Conservation (phyloP, 2,113 vertebrate species). For the Polypterus bichir region DNA sequence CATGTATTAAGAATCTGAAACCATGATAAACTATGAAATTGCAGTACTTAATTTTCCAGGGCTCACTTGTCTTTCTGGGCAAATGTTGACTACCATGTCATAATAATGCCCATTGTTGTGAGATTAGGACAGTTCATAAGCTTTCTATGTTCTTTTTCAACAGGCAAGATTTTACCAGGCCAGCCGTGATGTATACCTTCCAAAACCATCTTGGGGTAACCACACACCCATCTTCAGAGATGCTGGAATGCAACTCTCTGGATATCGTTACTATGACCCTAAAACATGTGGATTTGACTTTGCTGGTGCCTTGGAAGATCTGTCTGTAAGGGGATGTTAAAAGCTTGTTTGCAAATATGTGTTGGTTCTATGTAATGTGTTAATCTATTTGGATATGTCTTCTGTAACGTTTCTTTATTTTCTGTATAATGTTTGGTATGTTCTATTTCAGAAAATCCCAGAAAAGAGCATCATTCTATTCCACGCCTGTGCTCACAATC, state of each 20-base stretch:
- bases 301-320: conserved; percentile 80
- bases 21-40: too few relatives aligned
- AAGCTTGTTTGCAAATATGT: too few relatives aligned
- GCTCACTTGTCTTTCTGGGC: too few relatives aligned
- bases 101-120: too few relatives aligned
- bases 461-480: conserved; percentile 79
- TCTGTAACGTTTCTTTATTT: too few relatives aligned
- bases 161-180: conserved; percentile 83
- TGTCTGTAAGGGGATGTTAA: conserved; percentile 62
- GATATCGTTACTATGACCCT: conserved; percentile 86
- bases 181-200: conserved; percentile 75
- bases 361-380: too few relatives aligned
- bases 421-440: not conserved
- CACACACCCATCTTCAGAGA: conserved; percentile 96
- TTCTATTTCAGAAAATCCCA: conserved; percentile 74
- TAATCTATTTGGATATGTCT: too few relatives aligned
- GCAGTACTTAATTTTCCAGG: too few relatives aligned
- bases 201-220: conserved; percentile 93
- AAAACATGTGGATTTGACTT: conserved; percentile 89
- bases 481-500: conserved; percentile 94
- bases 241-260: conserved; percentile 80
- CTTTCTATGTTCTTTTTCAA: conserved; percentile 4
- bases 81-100: too few relatives aligned
- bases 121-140: not conserved
- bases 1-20: too few relatives aligned